These are phyloP conservation scores for Acestrorhynchus altus DNA, from an alignment of 2,797 vertebrate species.

Conservation along the genomic window DNA sequence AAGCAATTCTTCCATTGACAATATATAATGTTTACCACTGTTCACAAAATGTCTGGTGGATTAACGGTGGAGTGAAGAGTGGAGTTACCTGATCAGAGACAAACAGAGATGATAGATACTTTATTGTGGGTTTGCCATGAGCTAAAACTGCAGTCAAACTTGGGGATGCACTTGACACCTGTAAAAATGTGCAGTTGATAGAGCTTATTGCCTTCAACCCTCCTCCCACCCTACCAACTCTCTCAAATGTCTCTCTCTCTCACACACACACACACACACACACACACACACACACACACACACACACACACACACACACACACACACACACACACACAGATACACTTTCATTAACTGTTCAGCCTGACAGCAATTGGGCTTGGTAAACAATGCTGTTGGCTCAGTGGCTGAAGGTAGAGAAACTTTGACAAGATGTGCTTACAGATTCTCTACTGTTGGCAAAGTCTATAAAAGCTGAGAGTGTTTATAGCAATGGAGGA, in stretches of 20 bases:
- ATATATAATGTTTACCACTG: background rate
- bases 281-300: constrained; percentile 30
- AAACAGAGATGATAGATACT: constrained; percentile 54
- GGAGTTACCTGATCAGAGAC: constrained; percentile 36
- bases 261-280: constrained; percentile 20
- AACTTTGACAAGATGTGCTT: constrained; percentile 47
- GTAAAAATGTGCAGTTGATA: constrained; percentile 51
- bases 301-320: constrained; percentile 20
- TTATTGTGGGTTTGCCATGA: constrained; percentile 50
- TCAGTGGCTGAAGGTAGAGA: constrained; percentile 46
- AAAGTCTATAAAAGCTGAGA: constrained; percentile 43
- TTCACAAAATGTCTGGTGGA: background rate
- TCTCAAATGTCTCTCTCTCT: too few relatives aligned
- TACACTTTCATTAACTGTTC: constrained; percentile 49
- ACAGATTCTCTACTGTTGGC: constrained; percentile 41
- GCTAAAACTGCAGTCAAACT: constrained; percentile 42
- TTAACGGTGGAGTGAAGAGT: background rate
- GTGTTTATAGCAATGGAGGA: constrained; percentile 44
- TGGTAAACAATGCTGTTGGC: constrained; percentile 54
- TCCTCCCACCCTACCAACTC: background rate
- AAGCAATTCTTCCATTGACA: background rate
- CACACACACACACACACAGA: constrained; percentile 22
- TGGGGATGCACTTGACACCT: constrained; percentile 45
- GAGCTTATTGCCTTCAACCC: constrained; percentile 52
- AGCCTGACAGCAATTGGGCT: constrained; percentile 46